Conservation (phyloP, 1,140 invertebrate species). For the Cephus cinctus region DNA sequence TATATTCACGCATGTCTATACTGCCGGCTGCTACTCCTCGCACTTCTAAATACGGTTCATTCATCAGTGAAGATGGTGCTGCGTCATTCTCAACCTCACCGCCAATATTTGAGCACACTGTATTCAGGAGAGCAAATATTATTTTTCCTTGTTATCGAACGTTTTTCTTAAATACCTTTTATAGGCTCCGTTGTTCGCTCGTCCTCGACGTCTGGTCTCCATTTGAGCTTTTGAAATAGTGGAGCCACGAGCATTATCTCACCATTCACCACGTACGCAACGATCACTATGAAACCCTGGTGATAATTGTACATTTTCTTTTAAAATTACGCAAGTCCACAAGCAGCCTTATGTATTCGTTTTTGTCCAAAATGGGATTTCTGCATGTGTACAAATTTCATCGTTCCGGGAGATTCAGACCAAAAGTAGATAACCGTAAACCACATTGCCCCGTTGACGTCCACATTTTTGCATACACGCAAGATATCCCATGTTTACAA, state of each 20-base stretch:
- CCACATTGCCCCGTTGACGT: no score
- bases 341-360: neutral
- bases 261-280: slow-evolving; percentile 42
- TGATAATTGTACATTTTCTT: no score
- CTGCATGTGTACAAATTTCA: no score
- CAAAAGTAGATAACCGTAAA: slow-evolving; percentile 11
- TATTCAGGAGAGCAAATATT: slow-evolving; percentile 1
- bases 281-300: slow-evolving; percentile 47
- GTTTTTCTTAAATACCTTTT: no score
- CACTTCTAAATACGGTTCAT: slow-evolving; percentile 34
- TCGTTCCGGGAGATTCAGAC: no score
- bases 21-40: slow-evolving; percentile 45
- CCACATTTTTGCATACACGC: no score
- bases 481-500: no score
- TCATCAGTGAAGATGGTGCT: slow-evolving; percentile 20
- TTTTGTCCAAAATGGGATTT: slow-evolving; percentile 8
- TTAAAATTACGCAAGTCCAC: no score
- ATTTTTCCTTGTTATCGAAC: neutral
- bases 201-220: slow-evolving; percentile 31
- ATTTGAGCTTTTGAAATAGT: slow-evolving; percentile 41
- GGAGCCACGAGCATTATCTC: slow-evolving; percentile 37
- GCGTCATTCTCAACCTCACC: slow-evolving; percentile 39
- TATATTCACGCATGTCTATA: slow-evolving; percentile 45
- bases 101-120: slow-evolving; percentile 41
- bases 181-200: slow-evolving; percentile 41